Evolutionary conservation across 2,797 vertebrate species (phyloP), one percentile per base, ranked within the genome.

Genomic region (Acanthiza pusilla): DNA sequence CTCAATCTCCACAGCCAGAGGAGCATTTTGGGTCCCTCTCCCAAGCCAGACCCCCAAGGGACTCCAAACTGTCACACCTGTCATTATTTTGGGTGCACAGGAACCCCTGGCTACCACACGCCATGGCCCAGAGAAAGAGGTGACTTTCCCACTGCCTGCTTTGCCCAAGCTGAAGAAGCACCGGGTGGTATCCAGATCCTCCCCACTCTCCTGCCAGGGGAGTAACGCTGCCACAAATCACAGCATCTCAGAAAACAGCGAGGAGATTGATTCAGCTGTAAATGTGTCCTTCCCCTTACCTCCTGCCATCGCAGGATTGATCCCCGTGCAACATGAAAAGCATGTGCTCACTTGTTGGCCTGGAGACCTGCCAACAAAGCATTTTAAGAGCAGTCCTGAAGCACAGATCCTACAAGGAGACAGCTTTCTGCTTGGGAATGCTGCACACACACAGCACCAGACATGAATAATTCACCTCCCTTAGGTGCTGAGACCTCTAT

Each of bases 381-480:
- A 4, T 88, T 96, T 88, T 91, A 96, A 96, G 93, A 97, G 96
- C 94, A 95, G 93, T 91, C 94, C 93, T 93, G 91, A 96, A 92
- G 92, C 26, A 68, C 68, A 94, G 96, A 88, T 97, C 88, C 96
- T 93, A 91, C 79, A 71, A 93, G 92, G 92, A 89, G 97, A 91
- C 88, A 93, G 83, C 91, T 91, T 87, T 88, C 96, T 84, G 91
- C 91, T 91, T 81, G 93, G 94, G 96, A 97, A 97, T 93, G 91
- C 96, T 91, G 92, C 71, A 12, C 91, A 88, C 95, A 96, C 75
- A 83, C 54, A 77, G 94, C 60, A 93, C 72, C 92, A 95, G 94
- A 95, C 92, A 97, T 96, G 94, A 97, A 97, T 97, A 97, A 97
- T 96, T 97, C 92, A 97, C 86, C 90, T 93, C 97, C 85, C 96